phyloP scores from a whole-genome alignment of 2,797 vertebrate genomes.

The Cygnus olor region DNA sequence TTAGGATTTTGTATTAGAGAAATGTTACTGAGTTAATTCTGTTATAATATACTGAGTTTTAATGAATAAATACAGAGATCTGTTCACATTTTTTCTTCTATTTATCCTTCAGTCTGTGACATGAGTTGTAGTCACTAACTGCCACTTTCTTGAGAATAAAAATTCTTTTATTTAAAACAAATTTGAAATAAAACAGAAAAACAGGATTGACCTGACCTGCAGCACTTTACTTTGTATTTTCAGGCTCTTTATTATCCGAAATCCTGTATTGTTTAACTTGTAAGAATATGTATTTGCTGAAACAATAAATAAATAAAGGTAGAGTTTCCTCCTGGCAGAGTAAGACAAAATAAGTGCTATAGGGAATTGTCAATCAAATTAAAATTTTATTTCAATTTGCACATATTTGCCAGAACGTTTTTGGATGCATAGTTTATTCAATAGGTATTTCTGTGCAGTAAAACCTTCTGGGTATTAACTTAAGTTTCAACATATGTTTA shows the following conservation, averaged over 20 bases:
- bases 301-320: neutral
- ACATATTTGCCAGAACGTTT: neutral
- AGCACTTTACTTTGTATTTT: neutral
- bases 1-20: neutral
- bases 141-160: neutral
- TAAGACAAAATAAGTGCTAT: fast-evolving
- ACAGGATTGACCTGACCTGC: neutral
- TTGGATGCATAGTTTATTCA: neutral
- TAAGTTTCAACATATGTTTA: neutral
- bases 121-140: neutral
- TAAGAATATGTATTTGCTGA: neutral
- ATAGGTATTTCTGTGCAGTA: fast-evolving
- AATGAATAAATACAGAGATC: neutral
- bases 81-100: neutral
- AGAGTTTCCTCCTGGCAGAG: neutral
- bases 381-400: neutral
- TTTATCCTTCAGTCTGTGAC: neutral
- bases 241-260: neutral
- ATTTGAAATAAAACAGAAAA: neutral
- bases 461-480: neutral
- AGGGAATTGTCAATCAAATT: neutral
- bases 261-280: neutral
- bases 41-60: neutral
- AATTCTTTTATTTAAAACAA: neutral
- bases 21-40: neutral